Base-by-base conservation (phyloP, 1,140 invertebrate species). In the Trachymyrmex septentrionalis region DNA sequence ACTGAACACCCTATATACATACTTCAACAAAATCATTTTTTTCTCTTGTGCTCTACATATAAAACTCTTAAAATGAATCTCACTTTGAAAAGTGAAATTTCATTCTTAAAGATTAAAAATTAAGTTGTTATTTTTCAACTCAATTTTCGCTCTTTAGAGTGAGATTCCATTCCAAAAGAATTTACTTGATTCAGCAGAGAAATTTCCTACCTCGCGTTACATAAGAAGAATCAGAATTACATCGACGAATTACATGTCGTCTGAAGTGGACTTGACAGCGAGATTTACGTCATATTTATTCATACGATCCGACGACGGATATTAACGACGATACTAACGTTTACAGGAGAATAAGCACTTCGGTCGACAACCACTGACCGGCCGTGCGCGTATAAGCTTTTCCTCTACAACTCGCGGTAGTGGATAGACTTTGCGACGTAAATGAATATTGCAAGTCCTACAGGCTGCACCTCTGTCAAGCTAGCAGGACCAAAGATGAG, bases 391-490 rank as follows among this genome's bases (percentile, higher is more conserved):
- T 57, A 19, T 55, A 72, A 24, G 55, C 24, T 84, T 82, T 73
- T n/a, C 66, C 38, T n/a, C 21, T 50, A 38, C 53, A 24, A 64
- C 34, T 67, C 64, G 64, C 64, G 63, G 30, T 30, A 19, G 24
- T 48, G 12, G 38, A 14, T 24, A 55, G 24, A 38, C 24, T 86
- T 86, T 85, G 21, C 63, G 67, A 73, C 66, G 75, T 38, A 73
- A 87, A 88, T 81, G 53, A 55, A 71, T 76, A 76, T 61, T 61
- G 34, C 55, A 61, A 76, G 34, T 61, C 21, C 16, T 55, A 14
- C n/a, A 34, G 10, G 7, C 14, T 55, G 24, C 30, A 3, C 3
- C 2, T 30, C 27, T 30, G 30, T 30, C 30, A 30, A 30, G 30
- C 30, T 30, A 30, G 3, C n/a, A n/a, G n/a, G n/a, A n/a, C 30